Conservation (phyloP, 2,797 vertebrate genomes). For the Molossus alvarezi region DNA sequence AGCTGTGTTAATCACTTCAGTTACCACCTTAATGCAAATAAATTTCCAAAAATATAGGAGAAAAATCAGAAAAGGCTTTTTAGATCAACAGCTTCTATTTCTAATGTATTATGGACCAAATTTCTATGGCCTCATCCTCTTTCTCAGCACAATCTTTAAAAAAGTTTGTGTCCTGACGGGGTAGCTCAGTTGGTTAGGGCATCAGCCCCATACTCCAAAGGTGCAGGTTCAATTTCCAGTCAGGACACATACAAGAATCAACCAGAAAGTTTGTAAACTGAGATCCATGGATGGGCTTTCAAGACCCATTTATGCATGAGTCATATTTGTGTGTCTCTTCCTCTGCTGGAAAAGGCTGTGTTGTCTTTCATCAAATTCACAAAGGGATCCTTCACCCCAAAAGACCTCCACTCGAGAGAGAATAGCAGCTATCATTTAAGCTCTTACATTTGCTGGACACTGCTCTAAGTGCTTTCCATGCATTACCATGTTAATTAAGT, state of each 20-base stretch:
- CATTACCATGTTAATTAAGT: not conserved
- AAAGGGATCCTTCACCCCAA: slow-evolving; percentile 4
- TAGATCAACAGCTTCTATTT: slow-evolving; percentile 32
- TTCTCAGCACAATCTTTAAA: slow-evolving; percentile 27
- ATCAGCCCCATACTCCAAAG: too few species aligned
- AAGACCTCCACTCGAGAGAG: slow-evolving; percentile 12
- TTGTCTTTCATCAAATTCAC: slow-evolving; percentile 60
- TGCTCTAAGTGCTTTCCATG: slow-evolving; percentile 24
- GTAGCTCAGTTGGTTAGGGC: too few species aligned
- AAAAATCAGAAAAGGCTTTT: slow-evolving; percentile 28
- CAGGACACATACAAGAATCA: too few species aligned
- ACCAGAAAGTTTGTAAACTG: not conserved
- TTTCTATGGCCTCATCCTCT: not conserved
- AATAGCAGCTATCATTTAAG: slow-evolving; percentile 3
- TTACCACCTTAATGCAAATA: slow-evolving; percentile 34
- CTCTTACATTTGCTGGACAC: not conserved
- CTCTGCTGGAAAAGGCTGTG: not conserved
- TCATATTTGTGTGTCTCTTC: not conserved
- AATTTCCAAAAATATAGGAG: slow-evolving; percentile 44
- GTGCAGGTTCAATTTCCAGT: too few species aligned
- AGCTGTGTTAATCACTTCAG: slow-evolving; percentile 39
- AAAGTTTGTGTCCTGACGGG: not conserved
- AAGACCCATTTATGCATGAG: slow-evolving; percentile 20
- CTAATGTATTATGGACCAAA: slow-evolving; percentile 12
- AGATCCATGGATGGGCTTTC: not conserved